Evolutionary conservation across 2,797 vertebrate genomes (phyloP), one percentile per base, ranked within the genome.

Genomic region (Paedocypris micromegethes): DNA sequence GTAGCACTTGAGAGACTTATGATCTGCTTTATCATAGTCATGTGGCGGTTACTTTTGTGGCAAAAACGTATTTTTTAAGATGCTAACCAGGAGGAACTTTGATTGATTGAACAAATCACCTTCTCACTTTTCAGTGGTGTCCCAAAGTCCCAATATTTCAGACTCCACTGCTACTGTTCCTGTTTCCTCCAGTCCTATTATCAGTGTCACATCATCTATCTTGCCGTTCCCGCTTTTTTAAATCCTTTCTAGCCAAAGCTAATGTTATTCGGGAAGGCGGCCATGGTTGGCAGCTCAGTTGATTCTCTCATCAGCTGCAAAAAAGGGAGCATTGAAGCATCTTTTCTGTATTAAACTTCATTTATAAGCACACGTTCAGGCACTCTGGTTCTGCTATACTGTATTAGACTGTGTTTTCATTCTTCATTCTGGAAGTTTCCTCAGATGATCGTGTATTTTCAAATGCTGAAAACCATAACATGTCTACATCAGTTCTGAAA

Each of bases 401-500:
- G n/a, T 47, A 72, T 58, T 40, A 61, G 40, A 39, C 9, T 3
- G 40, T 23, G 3, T 41, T 58, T 55, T 37, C 51, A 51, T 46
- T 7, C 46, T 8, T 38, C 74, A 61, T 43, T 9, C 53, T 52
- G 4, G 63, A 50, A 61, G 58, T 73, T 23, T 23, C 23, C 23
- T 23, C 23, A 23, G 23, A 23, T 23, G 23, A 23, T 23, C 42
- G 6, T 66, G 43, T 73, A 23, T 23, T 23, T 78, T 79, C 75
- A 78, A 46, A 59, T 58, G 68, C 67, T 43, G 37, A 73, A 70
- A 85, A 78, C 81, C 73, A 9, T 53, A 82, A 72, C 77, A 86
- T 88, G 79, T 78, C 65, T 66, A 83, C 81, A 84, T 69, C 77
- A 78, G 67, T 81, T 68, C 64, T 53, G 51, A 77, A 80, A 75